Conservation (phyloP, 2,113 vertebrate species). For the Takifugu bimaculatus region DNA sequence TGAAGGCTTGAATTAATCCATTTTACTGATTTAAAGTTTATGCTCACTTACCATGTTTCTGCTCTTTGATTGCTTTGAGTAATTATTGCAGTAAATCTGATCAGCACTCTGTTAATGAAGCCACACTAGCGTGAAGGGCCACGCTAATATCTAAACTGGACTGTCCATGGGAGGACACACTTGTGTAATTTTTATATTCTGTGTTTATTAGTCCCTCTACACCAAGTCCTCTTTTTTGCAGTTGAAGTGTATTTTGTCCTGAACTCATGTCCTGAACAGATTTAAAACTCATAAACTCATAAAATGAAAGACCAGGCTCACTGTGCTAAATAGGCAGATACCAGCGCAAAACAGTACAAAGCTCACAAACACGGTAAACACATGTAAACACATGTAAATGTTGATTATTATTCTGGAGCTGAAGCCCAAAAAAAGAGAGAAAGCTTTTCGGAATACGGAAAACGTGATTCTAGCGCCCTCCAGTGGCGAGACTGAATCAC, state of each 20-base stretch:
- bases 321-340: too few species aligned
- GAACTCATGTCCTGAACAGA: too few species aligned
- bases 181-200: too few species aligned
- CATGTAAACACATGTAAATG: background rate
- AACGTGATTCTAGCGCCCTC: slow-evolving; percentile 51
- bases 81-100: background rate
- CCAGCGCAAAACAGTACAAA: background rate
- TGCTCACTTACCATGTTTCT: background rate
- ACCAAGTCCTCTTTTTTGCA: too few species aligned
- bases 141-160: too few species aligned
- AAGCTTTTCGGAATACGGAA: background rate
- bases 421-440: background rate
- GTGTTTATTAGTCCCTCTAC: too few species aligned
- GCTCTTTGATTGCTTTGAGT: background rate
- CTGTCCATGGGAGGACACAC: too few species aligned
- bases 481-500: slow-evolving; percentile 34
- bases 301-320: too few species aligned
- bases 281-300: too few species aligned
- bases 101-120: background rate
- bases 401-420: too few species aligned
- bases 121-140: background rate
- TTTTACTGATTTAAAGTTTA: background rate
- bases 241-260: too few species aligned
- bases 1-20: background rate
- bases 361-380: background rate